Percentiles rank a stretch among this genome's conserved stretches.
phyloP scores from a whole-genome alignment of 2,888 invertebrate species.

The Campaea margaritaria region DNA sequence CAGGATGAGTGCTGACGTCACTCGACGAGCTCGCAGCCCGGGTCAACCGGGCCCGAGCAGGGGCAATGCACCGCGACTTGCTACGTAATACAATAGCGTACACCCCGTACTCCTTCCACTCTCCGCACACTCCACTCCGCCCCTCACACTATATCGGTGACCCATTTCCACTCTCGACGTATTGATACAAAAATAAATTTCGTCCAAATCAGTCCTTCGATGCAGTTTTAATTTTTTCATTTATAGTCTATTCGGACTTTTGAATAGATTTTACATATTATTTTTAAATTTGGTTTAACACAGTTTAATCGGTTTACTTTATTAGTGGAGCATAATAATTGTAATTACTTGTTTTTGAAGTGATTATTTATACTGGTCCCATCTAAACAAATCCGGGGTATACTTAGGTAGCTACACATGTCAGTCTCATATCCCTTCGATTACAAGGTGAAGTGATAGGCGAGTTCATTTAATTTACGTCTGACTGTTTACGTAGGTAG shows the following conservation, averaged over 20 bases:
- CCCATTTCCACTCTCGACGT: constrained; percentile 51
- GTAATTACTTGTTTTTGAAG: no score
- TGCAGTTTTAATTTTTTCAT: constrained; percentile 8
- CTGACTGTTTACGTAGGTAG: constrained; percentile 18
- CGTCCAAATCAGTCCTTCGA: background rate
- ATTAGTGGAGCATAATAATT: no score
- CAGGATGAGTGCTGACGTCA: constrained; percentile 45
- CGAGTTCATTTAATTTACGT: constrained; percentile 14
- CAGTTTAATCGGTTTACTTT: no score
- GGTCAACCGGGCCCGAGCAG: constrained; percentile 39
- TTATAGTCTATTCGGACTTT: constrained; percentile 8
- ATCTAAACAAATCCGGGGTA: background rate
- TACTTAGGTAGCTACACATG: background rate
- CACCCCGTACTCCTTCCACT: constrained; percentile 27
- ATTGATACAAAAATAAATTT: constrained; percentile 43
- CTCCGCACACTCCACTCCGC: constrained; percentile 42
- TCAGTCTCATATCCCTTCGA: background rate
- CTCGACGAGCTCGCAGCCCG: constrained; percentile 28
- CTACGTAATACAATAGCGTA: constrained; percentile 47
- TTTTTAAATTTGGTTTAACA: no score
- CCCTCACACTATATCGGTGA: constrained; percentile 51
- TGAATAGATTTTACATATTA: constrained; percentile 2
- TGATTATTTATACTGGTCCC: background rate
- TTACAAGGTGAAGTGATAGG: constrained; percentile 6
- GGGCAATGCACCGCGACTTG: constrained; percentile 62